Evolutionary conservation across 2,888 invertebrate genomes (phyloP), one percentile per base, ranked within the genome.

Genomic region (Lapara coniferarum): DNA sequence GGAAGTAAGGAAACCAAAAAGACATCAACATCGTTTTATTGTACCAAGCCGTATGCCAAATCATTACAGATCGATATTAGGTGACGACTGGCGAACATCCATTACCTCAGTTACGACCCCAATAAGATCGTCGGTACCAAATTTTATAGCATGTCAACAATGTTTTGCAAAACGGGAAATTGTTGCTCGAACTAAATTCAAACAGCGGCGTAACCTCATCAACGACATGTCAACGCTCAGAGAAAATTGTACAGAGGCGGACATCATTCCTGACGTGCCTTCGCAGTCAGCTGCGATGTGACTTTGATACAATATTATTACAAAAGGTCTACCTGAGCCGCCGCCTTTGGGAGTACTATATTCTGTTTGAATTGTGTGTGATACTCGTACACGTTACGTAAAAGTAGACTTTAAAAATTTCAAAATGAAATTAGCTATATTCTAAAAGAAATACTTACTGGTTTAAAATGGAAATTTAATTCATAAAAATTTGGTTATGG

Each of bases 281-380:
- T 66, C 63, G 67, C 66, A 68, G 72, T 72, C 76, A 77, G 71
- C 68, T 66, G 55, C 72, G 70, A 71, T 76, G 76, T 78, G 78
- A 81, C 80, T 81, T 81, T 81, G 74, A 77, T 78, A 79, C 79
- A 82, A 78, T 81, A 80, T 82, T 78, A 76, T 81, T 77, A 76
- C 72, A 71, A 69, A 73, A 63, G 30, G 75, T 75, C 75, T 78
- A 77, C 79, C 79, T 77, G 74, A 67, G 46, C 49, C 69, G 63
- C 72, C 68, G 56, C 67, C 25, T 70, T 70, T 16, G 70, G 66
- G 25, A n/a, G 58, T 49, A 25, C 57, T 56, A 51, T 12, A 49
- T 53, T 70, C 16, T 67, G 67, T 25, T 46, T 49, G 46, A 25
- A 44, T 59, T 63, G 16, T 56, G 58, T 68, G 44, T 44, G 55